Percentiles rank a stretch among this genome's conserved stretches.
Evolutionary conservation across 2,888 invertebrate genomes (phyloP).

Genomic region (Phengaris alcon): DNA sequence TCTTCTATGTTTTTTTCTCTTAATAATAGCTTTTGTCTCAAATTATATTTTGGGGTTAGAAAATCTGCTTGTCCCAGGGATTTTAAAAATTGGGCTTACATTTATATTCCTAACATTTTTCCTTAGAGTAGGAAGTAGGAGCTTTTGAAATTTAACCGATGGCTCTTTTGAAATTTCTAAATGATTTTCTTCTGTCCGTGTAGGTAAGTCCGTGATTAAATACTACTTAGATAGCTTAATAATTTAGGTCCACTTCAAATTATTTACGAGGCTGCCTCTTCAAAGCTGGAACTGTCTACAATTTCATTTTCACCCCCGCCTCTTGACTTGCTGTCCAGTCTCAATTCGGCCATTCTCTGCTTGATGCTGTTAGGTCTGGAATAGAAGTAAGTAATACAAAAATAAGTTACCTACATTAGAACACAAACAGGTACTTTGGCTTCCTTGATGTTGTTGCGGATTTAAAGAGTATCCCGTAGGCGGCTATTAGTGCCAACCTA

Average conservation of each 20-base stretch:
- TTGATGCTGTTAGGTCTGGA: slow-evolving; percentile 68
- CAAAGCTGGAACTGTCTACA: slow-evolving; percentile 37
- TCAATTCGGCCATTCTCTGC: slow-evolving; percentile 66
- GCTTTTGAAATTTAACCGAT: background rate
- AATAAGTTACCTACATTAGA: background rate
- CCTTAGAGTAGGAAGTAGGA: background rate
- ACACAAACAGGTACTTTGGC: no score
- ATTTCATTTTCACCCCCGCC: slow-evolving; percentile 67
- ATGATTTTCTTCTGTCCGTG: background rate
- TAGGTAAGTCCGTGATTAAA: background rate
- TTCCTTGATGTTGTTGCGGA: no score
- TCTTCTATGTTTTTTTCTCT: background rate
- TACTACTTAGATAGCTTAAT: background rate
- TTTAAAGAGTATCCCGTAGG: no score
- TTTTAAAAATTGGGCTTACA: background rate
- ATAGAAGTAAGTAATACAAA: slow-evolving; percentile 30
- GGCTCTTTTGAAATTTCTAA: background rate
- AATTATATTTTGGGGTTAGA: no score
- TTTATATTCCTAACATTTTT: background rate
- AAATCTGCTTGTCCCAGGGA: background rate
- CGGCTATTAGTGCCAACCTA: no score
- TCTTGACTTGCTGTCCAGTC: slow-evolving; percentile 68
- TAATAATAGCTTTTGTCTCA: background rate
- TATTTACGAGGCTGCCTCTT: slow-evolving; percentile 34
- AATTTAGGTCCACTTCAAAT: background rate